A percentile compares a stretch with the other conserved stretches of the same genome.
phyloP scores from a whole-genome alignment of 2,888 invertebrate genomes.

The Machimus atricapillus region DNA sequence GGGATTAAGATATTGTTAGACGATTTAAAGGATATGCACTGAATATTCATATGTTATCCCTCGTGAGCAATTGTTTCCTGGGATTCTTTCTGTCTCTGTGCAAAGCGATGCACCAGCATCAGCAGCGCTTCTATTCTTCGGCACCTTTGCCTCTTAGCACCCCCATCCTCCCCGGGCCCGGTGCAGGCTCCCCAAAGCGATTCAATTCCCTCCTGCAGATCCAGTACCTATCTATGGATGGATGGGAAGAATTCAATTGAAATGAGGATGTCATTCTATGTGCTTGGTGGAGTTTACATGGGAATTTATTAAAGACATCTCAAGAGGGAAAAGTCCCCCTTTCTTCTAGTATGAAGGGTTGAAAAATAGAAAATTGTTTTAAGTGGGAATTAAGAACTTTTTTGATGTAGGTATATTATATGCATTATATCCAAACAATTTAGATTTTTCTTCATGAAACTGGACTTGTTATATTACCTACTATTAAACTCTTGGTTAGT shows the following conservation, averaged over 20 bases:
- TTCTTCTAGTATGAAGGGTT: neutral
- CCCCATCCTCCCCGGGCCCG: neutral
- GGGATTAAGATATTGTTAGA: conserved; percentile 41
- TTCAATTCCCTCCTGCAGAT: neutral
- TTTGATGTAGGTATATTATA: neutral
- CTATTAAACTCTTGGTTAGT: too few species aligned
- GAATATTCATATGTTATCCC: conserved; percentile 36
- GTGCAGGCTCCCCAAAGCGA: neutral
- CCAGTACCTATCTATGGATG: neutral
- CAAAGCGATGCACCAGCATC: conserved; percentile 20
- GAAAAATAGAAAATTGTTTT: neutral
- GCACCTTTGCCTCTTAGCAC: neutral
- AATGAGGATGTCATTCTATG: neutral
- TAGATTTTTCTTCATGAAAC: neutral
- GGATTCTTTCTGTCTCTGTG: neutral
- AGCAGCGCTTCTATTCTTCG: conserved; percentile 20
- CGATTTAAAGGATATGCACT: conserved; percentile 35
- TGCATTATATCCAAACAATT: neutral
- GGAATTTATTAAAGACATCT: neutral
- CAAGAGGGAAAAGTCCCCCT: neutral
- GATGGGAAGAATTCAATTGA: neutral
- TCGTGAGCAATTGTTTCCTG: conserved; percentile 25
- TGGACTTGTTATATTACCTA: neutral
- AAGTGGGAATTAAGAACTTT: neutral
- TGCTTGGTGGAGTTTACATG: neutral